Conservation (phyloP, 2,797 vertebrate species). For the Phoebastria nigripes region DNA sequence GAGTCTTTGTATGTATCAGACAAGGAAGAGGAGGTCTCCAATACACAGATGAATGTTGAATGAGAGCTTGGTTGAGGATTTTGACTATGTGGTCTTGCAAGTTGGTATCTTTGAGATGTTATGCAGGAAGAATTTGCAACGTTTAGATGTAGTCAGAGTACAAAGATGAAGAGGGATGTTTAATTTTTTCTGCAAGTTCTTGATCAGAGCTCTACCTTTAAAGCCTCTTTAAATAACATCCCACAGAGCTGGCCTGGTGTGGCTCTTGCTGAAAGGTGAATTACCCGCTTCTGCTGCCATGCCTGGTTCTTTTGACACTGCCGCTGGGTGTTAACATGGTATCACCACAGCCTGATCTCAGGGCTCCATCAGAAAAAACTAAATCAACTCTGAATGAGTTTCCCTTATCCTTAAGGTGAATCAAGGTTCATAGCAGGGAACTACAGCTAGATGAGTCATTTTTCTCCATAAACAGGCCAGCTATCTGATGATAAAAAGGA, state of each 20-base stretch:
- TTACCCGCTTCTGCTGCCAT: not conserved
- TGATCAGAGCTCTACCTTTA: not conserved
- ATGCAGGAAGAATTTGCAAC: not conserved
- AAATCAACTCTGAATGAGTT: not conserved
- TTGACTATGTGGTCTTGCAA: not conserved
- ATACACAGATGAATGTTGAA: not conserved
- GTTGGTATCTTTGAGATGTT: not conserved
- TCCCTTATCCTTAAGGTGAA: not conserved
- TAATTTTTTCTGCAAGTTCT: not conserved
- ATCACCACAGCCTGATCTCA: not conserved
- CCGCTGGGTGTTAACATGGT: not conserved
- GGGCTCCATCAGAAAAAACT: not conserved
- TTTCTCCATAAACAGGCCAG: not conserved
- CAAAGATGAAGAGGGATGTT: not conserved
- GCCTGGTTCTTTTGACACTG: not conserved
- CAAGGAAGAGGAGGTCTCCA: not conserved
- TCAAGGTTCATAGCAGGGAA: not conserved
- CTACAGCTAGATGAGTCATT: not conserved
- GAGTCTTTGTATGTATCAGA: not conserved
- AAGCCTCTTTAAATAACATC: not conserved
- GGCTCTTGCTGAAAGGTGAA: not conserved
- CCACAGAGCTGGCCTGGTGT: not conserved
- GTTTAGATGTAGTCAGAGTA: not conserved
- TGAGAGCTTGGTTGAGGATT: not conserved
- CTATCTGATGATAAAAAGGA: not conserved